Evolutionary conservation across 2,113 vertebrate genomes (phyloP).

Genomic region (Sitta europaea): DNA sequence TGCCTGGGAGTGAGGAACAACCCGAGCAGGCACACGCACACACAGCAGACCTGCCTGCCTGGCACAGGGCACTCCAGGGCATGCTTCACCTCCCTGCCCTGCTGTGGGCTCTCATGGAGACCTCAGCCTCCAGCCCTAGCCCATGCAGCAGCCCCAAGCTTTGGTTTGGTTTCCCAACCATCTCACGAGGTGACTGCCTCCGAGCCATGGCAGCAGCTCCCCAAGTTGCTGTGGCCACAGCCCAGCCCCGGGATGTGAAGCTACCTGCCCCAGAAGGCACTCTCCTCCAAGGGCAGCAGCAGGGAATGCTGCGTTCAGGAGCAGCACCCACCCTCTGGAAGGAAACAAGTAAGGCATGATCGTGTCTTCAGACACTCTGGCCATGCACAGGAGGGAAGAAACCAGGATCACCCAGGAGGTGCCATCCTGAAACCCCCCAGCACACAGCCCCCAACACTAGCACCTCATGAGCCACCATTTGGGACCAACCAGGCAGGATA

Average conservation of each 20-base stretch:
- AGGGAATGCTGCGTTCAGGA: accelerated
- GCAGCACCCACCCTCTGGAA: not conserved
- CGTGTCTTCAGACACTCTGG: not conserved
- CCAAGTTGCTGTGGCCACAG: accelerated
- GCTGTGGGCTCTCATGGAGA: accelerated
- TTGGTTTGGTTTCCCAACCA: not conserved
- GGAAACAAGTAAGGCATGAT: accelerated
- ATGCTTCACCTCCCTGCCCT: not conserved
- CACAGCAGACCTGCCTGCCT: not conserved
- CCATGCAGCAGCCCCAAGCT: accelerated
- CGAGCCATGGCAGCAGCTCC: accelerated
- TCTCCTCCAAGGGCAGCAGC: not conserved
- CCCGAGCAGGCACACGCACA: accelerated
- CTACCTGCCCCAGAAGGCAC: accelerated
- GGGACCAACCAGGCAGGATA: not conserved
- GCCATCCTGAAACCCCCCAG: not conserved
- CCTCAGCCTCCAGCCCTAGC: not conserved
- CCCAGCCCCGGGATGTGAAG: accelerated
- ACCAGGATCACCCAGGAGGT: not conserved
- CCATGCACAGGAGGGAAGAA: not conserved
- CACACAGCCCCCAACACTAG: accelerated
- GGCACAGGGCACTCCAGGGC: not conserved
- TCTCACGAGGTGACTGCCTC: not conserved
- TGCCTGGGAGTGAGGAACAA: not conserved
- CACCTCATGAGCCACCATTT: not conserved